These are phyloP conservation scores for Synergus laeviventris DNA, from an alignment of 2,888 invertebrate species.

Conservation along the genomic window DNA sequence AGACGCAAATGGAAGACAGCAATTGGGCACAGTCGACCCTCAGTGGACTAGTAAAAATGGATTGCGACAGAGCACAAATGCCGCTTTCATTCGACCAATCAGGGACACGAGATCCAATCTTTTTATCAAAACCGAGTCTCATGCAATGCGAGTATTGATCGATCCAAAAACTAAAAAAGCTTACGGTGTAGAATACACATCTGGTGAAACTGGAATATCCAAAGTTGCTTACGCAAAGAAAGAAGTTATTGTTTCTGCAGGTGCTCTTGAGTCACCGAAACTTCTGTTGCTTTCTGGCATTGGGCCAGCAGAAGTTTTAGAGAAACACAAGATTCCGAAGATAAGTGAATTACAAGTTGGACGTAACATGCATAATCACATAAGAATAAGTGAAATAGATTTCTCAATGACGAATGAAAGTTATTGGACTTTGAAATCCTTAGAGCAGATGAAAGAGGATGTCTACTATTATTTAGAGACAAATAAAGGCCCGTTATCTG, in stretches of 20 bases:
- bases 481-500: conserved; percentile 77
- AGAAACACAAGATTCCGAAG: conserved; percentile 70
- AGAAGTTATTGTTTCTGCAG: conserved; percentile 78
- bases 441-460: conserved; percentile 73
- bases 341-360: conserved; percentile 76
- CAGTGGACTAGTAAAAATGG: conserved; percentile 71
- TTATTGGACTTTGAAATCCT: conserved; percentile 75
- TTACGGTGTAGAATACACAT: conserved; percentile 74
- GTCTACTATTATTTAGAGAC: conserved; percentile 77
- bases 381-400: conserved; percentile 72
- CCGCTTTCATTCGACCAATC: conserved; percentile 83
- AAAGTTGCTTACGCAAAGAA: conserved; percentile 73
- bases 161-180: conserved; percentile 75
- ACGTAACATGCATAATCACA: conserved; percentile 78
- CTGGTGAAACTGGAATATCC: conserved; percentile 59
- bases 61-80: conserved; percentile 80
- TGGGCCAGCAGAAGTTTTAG: conserved; percentile 74
- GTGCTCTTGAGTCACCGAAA: conserved; percentile 77
- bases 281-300: conserved; percentile 78
- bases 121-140: conserved; percentile 75
- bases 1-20: conserved; percentile 79
- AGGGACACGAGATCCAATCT: conserved; percentile 76
- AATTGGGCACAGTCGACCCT: conserved; percentile 80
- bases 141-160: conserved; percentile 77
- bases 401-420: conserved; percentile 66